Conservation (phyloP, 2,888 invertebrate genomes). For the Phengaris arion region DNA sequence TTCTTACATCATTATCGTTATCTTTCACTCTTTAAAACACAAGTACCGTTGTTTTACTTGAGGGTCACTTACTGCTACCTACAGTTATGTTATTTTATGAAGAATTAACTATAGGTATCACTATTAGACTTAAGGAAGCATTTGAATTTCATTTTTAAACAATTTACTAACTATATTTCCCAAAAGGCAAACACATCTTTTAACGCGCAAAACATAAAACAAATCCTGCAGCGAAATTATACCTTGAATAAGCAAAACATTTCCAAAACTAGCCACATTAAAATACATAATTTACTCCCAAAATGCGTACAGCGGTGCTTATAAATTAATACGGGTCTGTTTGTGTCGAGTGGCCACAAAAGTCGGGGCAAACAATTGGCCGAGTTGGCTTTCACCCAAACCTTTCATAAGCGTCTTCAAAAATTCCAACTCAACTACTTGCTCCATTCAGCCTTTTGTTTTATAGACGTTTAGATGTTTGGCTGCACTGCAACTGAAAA, state of each 20-base stretch:
- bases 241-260: slow-evolving; percentile 26
- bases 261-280: slow-evolving; percentile 23
- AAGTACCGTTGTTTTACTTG: too few relatives aligned
- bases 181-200: background rate
- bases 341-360: slow-evolving; percentile 50
- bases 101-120: too few relatives aligned
- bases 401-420: slow-evolving; percentile 31
- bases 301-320: slow-evolving; percentile 38
- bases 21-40: too few relatives aligned
- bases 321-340: slow-evolving; percentile 50
- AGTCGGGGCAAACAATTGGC: slow-evolving; percentile 53
- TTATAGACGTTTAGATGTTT: slow-evolving; percentile 25
- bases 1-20: too few relatives aligned
- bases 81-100: too few relatives aligned
- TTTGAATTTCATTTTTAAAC: background rate
- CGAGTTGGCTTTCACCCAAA: slow-evolving; percentile 36
- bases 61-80: too few relatives aligned
- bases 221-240: slow-evolving; percentile 16
- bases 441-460: slow-evolving; percentile 29
- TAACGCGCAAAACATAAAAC: slow-evolving; percentile 7
- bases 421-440: slow-evolving; percentile 29
- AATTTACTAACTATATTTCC: background rate
- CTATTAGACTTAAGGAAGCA: background rate
- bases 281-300: slow-evolving; percentile 33
- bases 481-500: background rate